Conservation (phyloP, 2,113 vertebrate species). For the Ciconia boyciana region DNA sequence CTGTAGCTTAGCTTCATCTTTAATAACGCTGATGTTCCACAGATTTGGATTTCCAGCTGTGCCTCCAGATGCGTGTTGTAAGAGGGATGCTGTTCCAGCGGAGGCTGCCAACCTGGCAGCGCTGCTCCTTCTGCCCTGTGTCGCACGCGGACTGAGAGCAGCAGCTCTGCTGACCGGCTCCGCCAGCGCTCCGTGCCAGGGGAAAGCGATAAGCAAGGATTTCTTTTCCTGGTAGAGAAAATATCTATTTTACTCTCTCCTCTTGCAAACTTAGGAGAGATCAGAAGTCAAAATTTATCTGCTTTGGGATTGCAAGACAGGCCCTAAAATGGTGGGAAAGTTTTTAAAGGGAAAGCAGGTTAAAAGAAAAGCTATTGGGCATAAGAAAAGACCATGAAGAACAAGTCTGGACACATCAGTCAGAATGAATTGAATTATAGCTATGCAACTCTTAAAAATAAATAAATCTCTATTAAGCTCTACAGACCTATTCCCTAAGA, state of each 20-base stretch:
- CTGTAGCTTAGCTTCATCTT: slow-evolving; percentile 1
- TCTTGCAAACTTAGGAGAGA: background rate
- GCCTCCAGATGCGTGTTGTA: background rate
- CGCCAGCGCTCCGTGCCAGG: accelerated
- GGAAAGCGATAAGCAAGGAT: accelerated
- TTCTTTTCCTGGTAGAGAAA: background rate
- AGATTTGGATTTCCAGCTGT: background rate
- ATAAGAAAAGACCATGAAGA: background rate
- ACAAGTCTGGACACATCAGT: background rate
- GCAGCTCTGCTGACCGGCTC: background rate
- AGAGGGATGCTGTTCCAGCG: background rate
- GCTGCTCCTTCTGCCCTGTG: background rate
- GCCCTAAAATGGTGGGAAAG: background rate
- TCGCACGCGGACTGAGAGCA: background rate
- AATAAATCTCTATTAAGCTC: background rate
- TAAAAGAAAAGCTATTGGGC: background rate
- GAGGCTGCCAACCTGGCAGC: background rate
- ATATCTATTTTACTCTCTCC: background rate
- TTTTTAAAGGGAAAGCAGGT: background rate
- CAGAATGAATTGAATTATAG: background rate
- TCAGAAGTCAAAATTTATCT: background rate
- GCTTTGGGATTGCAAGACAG: background rate
- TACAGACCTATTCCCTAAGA: background rate
- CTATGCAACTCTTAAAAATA: background rate
- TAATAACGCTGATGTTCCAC: background rate